Base-by-base conservation (phyloP, 2,888 invertebrate genomes). In the Aphidius colemani region DNA sequence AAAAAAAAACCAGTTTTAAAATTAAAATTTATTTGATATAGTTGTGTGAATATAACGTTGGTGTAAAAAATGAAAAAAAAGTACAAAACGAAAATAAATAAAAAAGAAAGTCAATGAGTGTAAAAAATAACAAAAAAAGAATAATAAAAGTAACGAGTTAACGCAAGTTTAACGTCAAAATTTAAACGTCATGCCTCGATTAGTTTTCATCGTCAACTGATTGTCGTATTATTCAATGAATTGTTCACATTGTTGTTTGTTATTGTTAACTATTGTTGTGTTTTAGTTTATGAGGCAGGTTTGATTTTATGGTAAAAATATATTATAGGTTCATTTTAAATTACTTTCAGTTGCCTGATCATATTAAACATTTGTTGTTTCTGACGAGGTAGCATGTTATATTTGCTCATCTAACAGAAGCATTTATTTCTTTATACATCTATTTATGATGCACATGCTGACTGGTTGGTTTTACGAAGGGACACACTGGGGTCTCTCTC, bases 271-370 rank as follows among this genome's bases (percentile, higher is more conserved):
- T 66, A 30, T 30, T 30, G 30, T 30, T 30, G 30, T 57, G 44
- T 55, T 64, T 66, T 74, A 68, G 69, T 75, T 77, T 78, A 76
- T 72, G 75, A 75, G 74, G 67, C 72, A 76, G 68, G 65, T 72
- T 74, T 70, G 70, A 72, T 72, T 74, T 67, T 44, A 51, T 53
- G 53, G 18, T 43, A 59, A 30, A 30, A 30, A 30, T 7, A 18
- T 45, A 11, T 48, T 41, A 30, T 56, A 55, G 41, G 59, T 53
- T 30, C n/a, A 62, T 65, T 53, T 61, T 65, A 66, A 57, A 75
- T 81, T 80, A 81, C 75, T 81, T 81, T 78, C 81, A 74, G 72
- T 63, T 78, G 74, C 74, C 71, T 74, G 76, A 66, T 63, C 71
- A 67, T 74, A 70, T 78, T 79, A 73, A 72, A 75, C 72, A 71